Conservation (phyloP, 2,888 invertebrate species). For the Phaedon cochleariae region DNA sequence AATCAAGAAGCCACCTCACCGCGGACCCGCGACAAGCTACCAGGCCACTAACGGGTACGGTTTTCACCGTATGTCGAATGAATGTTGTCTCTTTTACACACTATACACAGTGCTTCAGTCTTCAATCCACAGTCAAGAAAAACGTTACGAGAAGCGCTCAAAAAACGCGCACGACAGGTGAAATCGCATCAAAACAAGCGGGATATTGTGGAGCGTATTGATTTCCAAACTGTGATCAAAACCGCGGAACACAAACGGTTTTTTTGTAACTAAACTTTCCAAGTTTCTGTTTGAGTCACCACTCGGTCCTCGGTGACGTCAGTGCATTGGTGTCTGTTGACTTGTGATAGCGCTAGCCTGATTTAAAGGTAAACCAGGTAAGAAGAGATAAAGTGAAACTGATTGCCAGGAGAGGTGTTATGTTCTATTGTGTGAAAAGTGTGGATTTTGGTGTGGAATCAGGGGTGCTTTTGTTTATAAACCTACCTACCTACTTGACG, state of each 20-base stretch:
- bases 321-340: background rate
- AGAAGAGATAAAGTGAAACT: background rate
- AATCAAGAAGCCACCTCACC: constrained; percentile 31
- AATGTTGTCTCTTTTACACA: background rate
- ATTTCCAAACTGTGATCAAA: background rate
- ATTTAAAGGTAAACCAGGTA: constrained; percentile 1
- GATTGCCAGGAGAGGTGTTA: background rate
- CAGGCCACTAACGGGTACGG: constrained; percentile 24
- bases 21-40: constrained; percentile 8
- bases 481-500: background rate
- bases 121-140: constrained; percentile 12
- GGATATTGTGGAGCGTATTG: background rate
- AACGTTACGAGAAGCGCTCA: constrained; percentile 1
- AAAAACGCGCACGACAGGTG: background rate
- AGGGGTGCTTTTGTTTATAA: background rate
- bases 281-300: background rate
- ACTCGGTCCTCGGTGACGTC: background rate
- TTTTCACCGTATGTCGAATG: constrained; percentile 22
- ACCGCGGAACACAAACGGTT: background rate
- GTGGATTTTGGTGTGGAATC: background rate
- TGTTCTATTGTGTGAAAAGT: background rate
- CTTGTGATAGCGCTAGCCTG: background rate
- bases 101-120: constrained; percentile 2
- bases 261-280: background rate
- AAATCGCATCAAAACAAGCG: background rate